These are phyloP conservation scores for Eupeodes latifasciatus DNA, from an alignment of 2,888 invertebrate genomes.

Conservation along the genomic window DNA sequence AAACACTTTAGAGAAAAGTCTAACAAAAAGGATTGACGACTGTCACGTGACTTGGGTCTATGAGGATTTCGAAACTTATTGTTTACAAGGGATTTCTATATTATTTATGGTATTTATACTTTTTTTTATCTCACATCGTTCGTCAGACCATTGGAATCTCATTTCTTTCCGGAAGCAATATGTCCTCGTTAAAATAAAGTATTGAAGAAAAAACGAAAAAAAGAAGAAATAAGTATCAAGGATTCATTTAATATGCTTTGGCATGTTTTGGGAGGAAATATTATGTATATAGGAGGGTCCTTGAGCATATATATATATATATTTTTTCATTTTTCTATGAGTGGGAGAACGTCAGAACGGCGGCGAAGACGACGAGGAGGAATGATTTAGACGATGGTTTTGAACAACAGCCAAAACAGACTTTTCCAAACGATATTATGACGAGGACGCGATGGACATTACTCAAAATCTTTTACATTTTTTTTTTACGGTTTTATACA, in stretches of 20 bases:
- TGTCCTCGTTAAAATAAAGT: conserved; percentile 41
- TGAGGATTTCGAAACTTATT: conserved; percentile 42
- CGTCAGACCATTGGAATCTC: conserved; percentile 39
- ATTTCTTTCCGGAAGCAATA: conserved; percentile 12
- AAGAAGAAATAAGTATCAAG: conserved; percentile 21
- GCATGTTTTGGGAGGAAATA: conserved; percentile 11
- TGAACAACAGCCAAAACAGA: conserved; percentile 32
- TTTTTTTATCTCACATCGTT: conserved; percentile 56
- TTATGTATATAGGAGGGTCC: neutral
- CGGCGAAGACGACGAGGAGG: neutral
- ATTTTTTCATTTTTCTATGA: neutral
- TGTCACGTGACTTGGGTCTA: conserved; percentile 71
- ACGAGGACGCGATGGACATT: conserved; percentile 8
- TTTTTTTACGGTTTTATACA: neutral
- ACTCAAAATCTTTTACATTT: conserved; percentile 20
- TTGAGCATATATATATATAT: neutral
- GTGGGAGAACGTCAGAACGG: neutral
- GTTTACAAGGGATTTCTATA: conserved; percentile 46
- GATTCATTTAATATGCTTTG: conserved; percentile 35
- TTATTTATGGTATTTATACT: conserved; percentile 34
- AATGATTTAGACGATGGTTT: conserved; percentile 6
- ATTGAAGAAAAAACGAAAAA: neutral
- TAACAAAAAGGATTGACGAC: conserved; percentile 69
- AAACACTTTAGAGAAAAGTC: conserved; percentile 57
- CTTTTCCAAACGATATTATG: conserved; percentile 9